These are phyloP conservation scores for Salvelinus namaycush DNA, from an alignment of 2,113 vertebrate genomes.

Conservation along the genomic window DNA sequence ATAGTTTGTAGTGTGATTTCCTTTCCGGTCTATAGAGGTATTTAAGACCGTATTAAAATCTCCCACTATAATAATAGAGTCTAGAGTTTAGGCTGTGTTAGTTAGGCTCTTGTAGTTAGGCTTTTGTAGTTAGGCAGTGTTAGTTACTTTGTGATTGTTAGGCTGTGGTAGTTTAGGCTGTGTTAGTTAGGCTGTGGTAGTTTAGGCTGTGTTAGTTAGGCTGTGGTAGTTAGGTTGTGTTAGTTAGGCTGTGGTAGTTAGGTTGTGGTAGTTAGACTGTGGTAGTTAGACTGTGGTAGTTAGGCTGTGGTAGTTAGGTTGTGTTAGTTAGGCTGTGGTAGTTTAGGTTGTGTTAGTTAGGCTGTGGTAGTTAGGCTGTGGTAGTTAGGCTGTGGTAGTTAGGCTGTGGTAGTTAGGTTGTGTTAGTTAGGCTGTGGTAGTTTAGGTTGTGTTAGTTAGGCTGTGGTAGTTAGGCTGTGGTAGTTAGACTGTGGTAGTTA, in stretches of 20 bases:
- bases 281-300: neutral
- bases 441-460: neutral
- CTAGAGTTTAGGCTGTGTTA: too few species aligned
- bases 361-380: constrained; percentile 47
- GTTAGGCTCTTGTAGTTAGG: too few species aligned
- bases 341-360: neutral
- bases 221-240: constrained; percentile 23
- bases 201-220: neutral
- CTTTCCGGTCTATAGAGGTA: too few species aligned
- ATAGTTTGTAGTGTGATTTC: too few species aligned
- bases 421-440: constrained; percentile 47
- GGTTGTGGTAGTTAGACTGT: too few species aligned
- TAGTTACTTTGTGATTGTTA: too few species aligned
- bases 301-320: constrained; percentile 2
- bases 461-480: neutral
- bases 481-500: constrained; percentile 49
- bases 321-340: constrained; percentile 46
- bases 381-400: constrained; percentile 46
- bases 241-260: too few species aligned
- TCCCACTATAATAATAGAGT: too few species aligned
- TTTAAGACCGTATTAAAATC: too few species aligned
- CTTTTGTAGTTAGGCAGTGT: too few species aligned
- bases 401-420: neutral
- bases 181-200: neutral
- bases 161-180: neutral